Base-by-base conservation (phyloP, 2,888 invertebrate species). In the Itoplectis maculator region DNA sequence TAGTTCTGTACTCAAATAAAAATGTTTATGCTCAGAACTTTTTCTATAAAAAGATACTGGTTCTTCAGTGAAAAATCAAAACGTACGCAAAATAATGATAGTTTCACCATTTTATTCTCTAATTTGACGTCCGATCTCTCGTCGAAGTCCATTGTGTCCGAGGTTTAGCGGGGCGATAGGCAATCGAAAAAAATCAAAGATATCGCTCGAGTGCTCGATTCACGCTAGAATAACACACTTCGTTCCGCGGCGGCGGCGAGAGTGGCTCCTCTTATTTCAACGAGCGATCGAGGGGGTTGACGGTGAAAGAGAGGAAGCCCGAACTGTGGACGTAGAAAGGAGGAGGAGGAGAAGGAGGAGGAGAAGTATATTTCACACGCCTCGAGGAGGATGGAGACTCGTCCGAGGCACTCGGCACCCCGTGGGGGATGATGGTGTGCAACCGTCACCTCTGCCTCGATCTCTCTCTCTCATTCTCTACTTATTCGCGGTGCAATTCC, bases 201-300 rank as follows among this genome's bases (percentile, higher is more conserved):
- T 37, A 47, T 37, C 47, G 20, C n/a, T 68, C 66, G 66, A 79
- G 59, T 56, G 51, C 35, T 66, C 59, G 23, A 66, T 73, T 73
- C 68, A 59, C 68, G 73, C 66, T 77, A 40, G 66, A 77, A 81
- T 68, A 81, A 72, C 65, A 81, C 81, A 72, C 54, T 76, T 23
- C 8, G 29, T 45, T 59, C 68, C 18, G 4, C 35, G 0, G 56
- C 40, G 45, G 4, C 35, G 0, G 56, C 40, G 45, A 76, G 75
- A 47, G 51, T 40, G 40, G 29, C 23, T 77, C 11, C 56, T 49
- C 42, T 51, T 49, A 63, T 72, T 72, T 77, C 72, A 61, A 76
- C 45, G 69, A 66, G 49, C 47, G 49, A 77, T 81, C 72, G 61
- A 61, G 45, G 56, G 56, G 56, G 23, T 56, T 29, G 61, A 61